Conservation (phyloP, 2,113 vertebrate genomes). For the Ceyx melanurus region DNA sequence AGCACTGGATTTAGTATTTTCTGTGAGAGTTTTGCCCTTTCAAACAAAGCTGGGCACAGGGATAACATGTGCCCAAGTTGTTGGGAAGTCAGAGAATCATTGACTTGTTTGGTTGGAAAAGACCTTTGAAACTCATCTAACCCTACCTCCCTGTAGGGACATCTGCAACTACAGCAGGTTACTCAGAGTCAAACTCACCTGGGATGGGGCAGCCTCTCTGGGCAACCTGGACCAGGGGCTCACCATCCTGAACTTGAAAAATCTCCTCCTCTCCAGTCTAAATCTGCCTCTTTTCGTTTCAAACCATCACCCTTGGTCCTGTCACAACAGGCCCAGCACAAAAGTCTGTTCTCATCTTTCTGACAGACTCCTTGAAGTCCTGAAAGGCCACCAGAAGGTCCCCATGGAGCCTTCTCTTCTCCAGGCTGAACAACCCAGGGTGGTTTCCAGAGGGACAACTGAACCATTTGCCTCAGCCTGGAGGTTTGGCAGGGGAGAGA, state of each 20-base stretch:
- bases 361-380: neutral
- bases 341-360: neutral
- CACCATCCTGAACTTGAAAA: neutral
- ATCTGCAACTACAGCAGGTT: neutral
- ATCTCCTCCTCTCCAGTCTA: neutral
- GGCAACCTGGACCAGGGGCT: neutral
- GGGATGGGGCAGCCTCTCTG: neutral
- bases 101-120: neutral
- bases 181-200: neutral
- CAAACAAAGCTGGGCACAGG: neutral
- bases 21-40: neutral
- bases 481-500: neutral
- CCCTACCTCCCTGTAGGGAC: neutral
- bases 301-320: neutral
- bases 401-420: neutral
- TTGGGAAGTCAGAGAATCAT: neutral
- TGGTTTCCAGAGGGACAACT: neutral
- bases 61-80: rapidly evolving
- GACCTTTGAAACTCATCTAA: neutral
- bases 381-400: too few relatives aligned
- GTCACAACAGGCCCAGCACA: neutral
- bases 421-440: neutral
- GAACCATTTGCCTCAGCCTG: rapidly evolving
- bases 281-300: neutral
- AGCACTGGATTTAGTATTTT: rapidly evolving